These are phyloP conservation scores for Drosophila chauvacae DNA, from an alignment of 1,140 invertebrate genomes.

Conservation along the genomic window DNA sequence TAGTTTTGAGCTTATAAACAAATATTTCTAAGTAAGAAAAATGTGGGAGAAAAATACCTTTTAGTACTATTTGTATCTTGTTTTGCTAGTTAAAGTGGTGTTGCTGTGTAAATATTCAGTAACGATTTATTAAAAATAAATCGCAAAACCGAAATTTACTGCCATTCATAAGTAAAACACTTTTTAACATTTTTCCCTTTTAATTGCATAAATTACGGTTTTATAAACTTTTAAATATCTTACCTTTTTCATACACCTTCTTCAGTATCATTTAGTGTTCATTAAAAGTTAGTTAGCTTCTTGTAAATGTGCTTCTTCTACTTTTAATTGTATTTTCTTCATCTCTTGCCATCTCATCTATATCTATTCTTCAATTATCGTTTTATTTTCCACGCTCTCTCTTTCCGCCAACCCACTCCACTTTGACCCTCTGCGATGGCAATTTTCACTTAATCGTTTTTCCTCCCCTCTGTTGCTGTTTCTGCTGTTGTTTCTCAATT, in stretches of 20 bases:
- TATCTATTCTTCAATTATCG: conserved; percentile 40
- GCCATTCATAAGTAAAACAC: too few relatives aligned
- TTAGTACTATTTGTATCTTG: too few relatives aligned
- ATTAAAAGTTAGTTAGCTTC: conserved; percentile 1
- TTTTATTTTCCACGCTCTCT: conserved; percentile 53
- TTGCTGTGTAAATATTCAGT: too few relatives aligned
- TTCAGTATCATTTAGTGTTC: neutral
- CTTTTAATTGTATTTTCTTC: conserved; percentile 36
- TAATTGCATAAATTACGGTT: too few relatives aligned
- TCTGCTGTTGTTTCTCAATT: conserved; percentile 26
- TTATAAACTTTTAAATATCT: neutral
- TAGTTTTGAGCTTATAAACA: neutral
- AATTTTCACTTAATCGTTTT: conserved; percentile 61
- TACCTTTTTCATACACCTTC: neutral
- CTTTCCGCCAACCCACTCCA: conserved; percentile 31
- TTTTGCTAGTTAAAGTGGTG: too few relatives aligned
- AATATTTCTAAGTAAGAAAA: neutral
- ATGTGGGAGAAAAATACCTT: neutral
- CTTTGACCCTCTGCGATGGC: conserved; percentile 59
- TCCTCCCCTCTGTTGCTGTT: conserved; percentile 12
- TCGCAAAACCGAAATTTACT: too few relatives aligned
- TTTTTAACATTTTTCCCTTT: too few relatives aligned
- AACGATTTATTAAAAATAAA: too few relatives aligned
- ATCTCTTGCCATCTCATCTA: neutral
- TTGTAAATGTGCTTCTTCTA: conserved; percentile 21